Conservation (phyloP, 1,140 invertebrate species). For the Doryteuthis pealeii region DNA sequence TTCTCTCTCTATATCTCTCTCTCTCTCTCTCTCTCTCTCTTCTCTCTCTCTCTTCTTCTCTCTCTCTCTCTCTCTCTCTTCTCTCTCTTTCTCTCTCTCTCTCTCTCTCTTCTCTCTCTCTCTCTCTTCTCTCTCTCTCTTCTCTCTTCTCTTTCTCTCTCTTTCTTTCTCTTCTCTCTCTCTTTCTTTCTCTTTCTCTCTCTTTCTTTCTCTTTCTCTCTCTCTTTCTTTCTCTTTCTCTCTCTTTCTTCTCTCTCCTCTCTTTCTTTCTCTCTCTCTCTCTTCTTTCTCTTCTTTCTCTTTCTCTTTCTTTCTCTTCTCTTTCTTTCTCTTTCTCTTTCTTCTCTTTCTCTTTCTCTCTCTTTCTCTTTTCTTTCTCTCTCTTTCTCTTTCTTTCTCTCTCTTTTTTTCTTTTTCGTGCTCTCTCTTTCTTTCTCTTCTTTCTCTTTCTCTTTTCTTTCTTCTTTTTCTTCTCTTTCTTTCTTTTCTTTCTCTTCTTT, state of each 20-base stretch:
- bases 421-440: conserved; percentile 3
- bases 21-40: too few species aligned
- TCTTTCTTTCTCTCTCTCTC: background rate
- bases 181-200: background rate
- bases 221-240: background rate
- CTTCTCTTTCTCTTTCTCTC: background rate
- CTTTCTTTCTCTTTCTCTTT: background rate
- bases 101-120: too few species aligned
- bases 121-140: background rate
- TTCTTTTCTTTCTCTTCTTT: conserved; percentile 1
- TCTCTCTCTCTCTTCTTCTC: too few species aligned
- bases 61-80: too few species aligned
- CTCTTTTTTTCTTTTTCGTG: background rate
- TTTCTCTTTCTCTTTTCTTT: conserved; percentile 2
- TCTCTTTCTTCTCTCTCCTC: background rate
- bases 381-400: background rate
- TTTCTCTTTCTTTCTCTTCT: background rate
- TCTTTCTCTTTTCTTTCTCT: conserved; percentile 2
- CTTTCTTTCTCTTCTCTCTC: background rate
- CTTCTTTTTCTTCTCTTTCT: conserved; percentile 7
- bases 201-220: background rate
- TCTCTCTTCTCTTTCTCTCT: background rate
- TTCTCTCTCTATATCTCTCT: too few species aligned
- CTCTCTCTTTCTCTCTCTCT: too few species aligned
- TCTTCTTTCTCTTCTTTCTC: background rate